These are phyloP conservation scores for Hydrotaea cyrtoneurina DNA, from an alignment of 2,888 invertebrate species.

Conservation along the genomic window DNA sequence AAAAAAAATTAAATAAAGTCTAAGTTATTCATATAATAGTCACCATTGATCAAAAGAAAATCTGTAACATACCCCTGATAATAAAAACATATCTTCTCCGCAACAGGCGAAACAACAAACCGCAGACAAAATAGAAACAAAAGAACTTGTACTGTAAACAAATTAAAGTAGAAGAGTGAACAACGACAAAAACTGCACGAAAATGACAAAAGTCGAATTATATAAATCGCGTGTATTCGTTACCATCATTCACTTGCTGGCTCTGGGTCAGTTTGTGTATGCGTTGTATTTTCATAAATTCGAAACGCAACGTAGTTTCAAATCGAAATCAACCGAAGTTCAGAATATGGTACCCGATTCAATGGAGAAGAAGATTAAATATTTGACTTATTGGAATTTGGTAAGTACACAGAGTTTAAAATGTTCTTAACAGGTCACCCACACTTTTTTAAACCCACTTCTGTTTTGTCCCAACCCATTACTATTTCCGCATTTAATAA, in stretches of 20 bases:
- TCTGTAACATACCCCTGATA: too few species aligned
- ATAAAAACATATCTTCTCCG: background rate
- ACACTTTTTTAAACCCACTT: too few species aligned
- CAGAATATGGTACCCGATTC: conserved; percentile 78
- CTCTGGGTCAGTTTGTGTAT: conserved; percentile 79
- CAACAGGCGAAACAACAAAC: background rate
- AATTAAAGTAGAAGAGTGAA: background rate
- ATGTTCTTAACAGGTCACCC: too few species aligned
- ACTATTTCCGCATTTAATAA: too few species aligned
- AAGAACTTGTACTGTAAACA: background rate
- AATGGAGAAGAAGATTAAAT: conserved; percentile 79
- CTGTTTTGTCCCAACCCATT: too few species aligned
- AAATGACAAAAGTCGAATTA: conserved; percentile 81
- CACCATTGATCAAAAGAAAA: too few species aligned
- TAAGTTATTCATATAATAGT: background rate
- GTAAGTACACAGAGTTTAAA: conserved; percentile 81
- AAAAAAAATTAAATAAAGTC: background rate
- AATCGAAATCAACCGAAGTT: conserved; percentile 73
- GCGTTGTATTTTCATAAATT: conserved; percentile 82
- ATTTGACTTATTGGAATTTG: conserved; percentile 82
- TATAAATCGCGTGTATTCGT: conserved; percentile 80
- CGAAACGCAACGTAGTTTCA: conserved; percentile 76
- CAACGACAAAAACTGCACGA: conserved; percentile 61
- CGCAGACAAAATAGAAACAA: background rate
- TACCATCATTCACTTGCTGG: conserved; percentile 78